Percentiles rank a stretch among this genome's conserved stretches.
Conservation (phyloP, 2,888 invertebrate genomes). For the Brachypterus glaber region DNA sequence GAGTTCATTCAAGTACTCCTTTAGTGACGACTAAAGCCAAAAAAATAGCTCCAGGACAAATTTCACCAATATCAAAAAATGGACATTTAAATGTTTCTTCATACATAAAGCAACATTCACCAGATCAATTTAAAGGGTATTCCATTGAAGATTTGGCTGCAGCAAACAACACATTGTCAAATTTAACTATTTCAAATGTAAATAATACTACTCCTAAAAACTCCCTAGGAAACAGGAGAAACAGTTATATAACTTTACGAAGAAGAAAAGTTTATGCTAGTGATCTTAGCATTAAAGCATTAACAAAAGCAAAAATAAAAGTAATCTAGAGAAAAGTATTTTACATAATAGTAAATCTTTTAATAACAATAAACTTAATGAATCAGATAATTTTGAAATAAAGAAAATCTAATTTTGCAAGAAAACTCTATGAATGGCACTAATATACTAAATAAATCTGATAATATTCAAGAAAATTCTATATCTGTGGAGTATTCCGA, state of each 20-base stretch:
- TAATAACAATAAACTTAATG: no score
- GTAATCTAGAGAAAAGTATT: not conserved
- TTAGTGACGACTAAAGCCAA: constrained; percentile 6
- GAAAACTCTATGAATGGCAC: constrained; percentile 8
- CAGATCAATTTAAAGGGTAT: no score
- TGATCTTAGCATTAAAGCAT: no score
- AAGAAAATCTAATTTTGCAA: not conserved
- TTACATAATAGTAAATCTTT: no score
- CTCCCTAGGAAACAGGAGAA: constrained; percentile 2
- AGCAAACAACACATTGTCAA: constrained; percentile 9
- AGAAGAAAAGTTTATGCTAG: constrained; percentile 12
- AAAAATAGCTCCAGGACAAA: constrained; percentile 13
- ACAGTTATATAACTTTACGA: constrained; percentile 13
- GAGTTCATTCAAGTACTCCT: constrained; percentile 21
- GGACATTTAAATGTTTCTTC: no score
- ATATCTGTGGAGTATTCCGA: no score
- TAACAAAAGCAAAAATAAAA: constrained; percentile 5
- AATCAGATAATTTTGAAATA: no score
- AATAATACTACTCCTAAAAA: not conserved
- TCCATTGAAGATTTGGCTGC: no score
- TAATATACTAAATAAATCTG: constrained; percentile 9
- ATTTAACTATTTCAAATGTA: constrained; percentile 13
- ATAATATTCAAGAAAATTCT: no score
- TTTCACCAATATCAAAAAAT: no score
- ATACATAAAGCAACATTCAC: no score